phyloP scores from a whole-genome alignment of 2,113 vertebrate species.

The Boulengeromyrus knoepffleri region DNA sequence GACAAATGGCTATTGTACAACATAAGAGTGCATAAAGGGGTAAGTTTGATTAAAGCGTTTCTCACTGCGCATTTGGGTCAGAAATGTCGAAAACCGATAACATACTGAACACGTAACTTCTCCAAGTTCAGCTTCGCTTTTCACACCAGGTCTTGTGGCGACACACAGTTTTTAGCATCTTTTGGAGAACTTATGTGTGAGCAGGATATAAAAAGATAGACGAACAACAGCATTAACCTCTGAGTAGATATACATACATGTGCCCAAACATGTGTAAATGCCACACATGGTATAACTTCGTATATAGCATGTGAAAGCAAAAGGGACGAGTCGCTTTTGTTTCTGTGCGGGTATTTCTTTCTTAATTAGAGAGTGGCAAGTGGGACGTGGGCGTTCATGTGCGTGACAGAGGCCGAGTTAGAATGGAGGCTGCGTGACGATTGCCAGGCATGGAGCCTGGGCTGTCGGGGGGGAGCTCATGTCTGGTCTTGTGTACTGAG shows the following conservation, averaged over 20 bases:
- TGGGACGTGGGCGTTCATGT: neutral
- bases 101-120: neutral
- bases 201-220: neutral
- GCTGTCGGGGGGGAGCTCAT: neutral
- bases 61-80: neutral
- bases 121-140: neutral
- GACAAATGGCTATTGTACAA: neutral
- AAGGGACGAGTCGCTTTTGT: neutral
- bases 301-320: neutral
- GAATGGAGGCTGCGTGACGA: neutral
- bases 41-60: neutral
- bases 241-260: neutral
- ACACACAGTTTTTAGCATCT: neutral
- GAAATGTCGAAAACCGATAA: neutral
- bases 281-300: neutral
- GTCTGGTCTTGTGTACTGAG: slow-evolving; percentile 9
- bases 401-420: neutral
- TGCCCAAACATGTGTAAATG: neutral
- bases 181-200: neutral
- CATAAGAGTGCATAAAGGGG: neutral
- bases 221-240: neutral
- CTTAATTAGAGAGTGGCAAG: neutral
- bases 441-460: neutral
- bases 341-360: neutral
- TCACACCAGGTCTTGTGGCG: neutral